phyloP scores from a whole-genome alignment of 2,888 invertebrate species.

The Protula sp. region DNA sequence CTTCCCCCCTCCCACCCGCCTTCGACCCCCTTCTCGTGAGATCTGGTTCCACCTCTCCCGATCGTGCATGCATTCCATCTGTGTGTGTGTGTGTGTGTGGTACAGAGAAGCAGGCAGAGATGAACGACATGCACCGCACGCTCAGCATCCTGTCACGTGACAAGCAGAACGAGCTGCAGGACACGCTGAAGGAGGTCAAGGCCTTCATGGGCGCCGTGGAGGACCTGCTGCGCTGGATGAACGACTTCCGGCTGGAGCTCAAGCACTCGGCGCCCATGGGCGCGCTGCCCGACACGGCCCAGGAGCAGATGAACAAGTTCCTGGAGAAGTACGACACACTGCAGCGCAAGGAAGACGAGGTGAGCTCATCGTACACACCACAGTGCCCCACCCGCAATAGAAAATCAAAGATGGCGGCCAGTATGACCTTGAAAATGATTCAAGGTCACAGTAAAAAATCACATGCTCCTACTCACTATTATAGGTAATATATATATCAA shows the following conservation, averaged over 20 bases:
- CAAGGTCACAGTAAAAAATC: too few relatives aligned
- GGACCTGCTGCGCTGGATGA: constrained; percentile 44
- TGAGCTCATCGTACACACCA: too few relatives aligned
- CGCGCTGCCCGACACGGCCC: constrained; percentile 49
- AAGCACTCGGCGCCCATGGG: constrained; percentile 46
- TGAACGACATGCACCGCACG: constrained; percentile 41
- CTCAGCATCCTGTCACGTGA: constrained; percentile 40
- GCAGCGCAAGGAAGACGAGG: not conserved
- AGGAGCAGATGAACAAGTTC: constrained; percentile 44
- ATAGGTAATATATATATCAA: too few relatives aligned
- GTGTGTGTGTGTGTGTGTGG: too few relatives aligned
- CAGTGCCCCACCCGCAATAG: too few relatives aligned
- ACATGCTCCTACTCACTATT: too few relatives aligned
- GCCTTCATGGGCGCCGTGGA: constrained; percentile 49
- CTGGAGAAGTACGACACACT: constrained; percentile 10
- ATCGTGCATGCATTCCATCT: too few relatives aligned
- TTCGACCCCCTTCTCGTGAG: too few relatives aligned
- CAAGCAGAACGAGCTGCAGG: constrained; percentile 48
- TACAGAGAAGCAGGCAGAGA: constrained; percentile 38
- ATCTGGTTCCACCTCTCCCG: too few relatives aligned
- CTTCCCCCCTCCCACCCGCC: too few relatives aligned
- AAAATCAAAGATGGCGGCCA: too few relatives aligned
- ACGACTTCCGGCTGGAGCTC: constrained; percentile 41
- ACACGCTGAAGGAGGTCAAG: constrained; percentile 50
- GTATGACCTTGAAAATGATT: too few relatives aligned